Percentiles rank a stretch among this genome's conserved stretches.
These are phyloP conservation scores for Brachymystax lenok DNA, from an alignment of 2,797 vertebrate species.

Conservation along the genomic window DNA sequence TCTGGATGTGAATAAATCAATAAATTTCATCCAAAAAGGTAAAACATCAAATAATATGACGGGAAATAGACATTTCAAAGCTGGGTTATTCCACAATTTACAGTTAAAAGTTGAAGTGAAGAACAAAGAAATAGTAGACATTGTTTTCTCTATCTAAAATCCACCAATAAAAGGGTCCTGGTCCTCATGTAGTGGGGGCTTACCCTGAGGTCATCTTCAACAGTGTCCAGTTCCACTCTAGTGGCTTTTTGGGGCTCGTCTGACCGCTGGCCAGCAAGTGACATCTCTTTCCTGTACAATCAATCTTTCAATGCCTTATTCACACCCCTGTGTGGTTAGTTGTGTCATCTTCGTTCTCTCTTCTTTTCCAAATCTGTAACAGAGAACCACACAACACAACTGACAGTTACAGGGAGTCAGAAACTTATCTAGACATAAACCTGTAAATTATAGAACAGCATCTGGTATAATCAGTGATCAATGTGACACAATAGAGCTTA, in stretches of 20 bases:
- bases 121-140: slow-evolving; percentile 24
- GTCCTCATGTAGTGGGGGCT: slow-evolving; percentile 1
- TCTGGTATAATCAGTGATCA: too few species aligned
- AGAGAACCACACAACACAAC: not conserved
- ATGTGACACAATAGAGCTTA: slow-evolving; percentile 42
- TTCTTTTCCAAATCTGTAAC: slow-evolving; percentile 92
- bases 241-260: not conserved
- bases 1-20: too few species aligned
- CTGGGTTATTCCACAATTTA: slow-evolving; percentile 58
- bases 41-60: not conserved
- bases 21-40: too few species aligned
- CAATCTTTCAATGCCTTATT: slow-evolving; percentile 27
- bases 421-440: not conserved
- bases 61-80: slow-evolving; percentile 1
- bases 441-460: not conserved
- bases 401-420: not conserved
- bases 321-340: slow-evolving; percentile 85
- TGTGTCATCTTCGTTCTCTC: slow-evolving; percentile 74
- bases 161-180: slow-evolving; percentile 14
- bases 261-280: slow-evolving; percentile 3
- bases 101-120: slow-evolving; percentile 44
- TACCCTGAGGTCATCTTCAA: slow-evolving; percentile 5
- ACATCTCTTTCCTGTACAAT: slow-evolving; percentile 1
- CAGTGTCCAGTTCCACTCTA: slow-evolving; percentile 25
- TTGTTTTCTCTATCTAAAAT: not conserved